Evolutionary conservation across 2,888 invertebrate genomes (phyloP), one percentile per base, ranked within the genome.

Genomic region (Frankliniella intonsa): DNA sequence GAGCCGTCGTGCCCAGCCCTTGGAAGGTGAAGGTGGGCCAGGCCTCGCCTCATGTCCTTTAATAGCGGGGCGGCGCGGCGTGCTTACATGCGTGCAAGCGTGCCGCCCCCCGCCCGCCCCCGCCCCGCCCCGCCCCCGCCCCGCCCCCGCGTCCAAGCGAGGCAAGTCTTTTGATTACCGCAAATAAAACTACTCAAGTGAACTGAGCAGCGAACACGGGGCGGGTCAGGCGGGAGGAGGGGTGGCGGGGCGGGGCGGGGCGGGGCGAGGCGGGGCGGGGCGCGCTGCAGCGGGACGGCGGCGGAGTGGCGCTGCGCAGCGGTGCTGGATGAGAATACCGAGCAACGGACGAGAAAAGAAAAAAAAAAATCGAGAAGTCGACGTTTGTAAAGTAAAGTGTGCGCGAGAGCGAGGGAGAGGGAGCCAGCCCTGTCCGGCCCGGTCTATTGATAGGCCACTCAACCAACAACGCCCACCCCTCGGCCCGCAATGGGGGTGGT

Each of bases 141-240:
- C n/a, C 69, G 25, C 22, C 25, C n/a, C 25, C n/a, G 69, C 69
- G 69, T 76, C 69, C 69, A 76, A 22, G 69, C 69, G 69, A 25
- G 69, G 69, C 22, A 25, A 76, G 69, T 76, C 69, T 76, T 76
- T 76, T 76, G 69, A 76, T 76, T 76, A 76, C 69, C 69, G 69
- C 69, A 76, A 76, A 76, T 76, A 76, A 76, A 76, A 76, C 69
- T 76, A 76, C 69, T 76, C 11, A 76, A 76, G 69, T 76, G 69
- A 76, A 76, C 69, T 76, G 69, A 76, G 69, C n/a, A 22, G 69
- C 22, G 69, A 76, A 12, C 69, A 25, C 25, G 25, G 11, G 69
- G 22, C 69, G 22, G 11, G 22, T 3, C 12, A 2, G 69, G 69
- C 11, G 69, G 2, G 22, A 9, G 69, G 69, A 11, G 12, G 25